phyloP scores from a whole-genome alignment of 1,140 invertebrate species.

The Chlorops oryzae region DNA sequence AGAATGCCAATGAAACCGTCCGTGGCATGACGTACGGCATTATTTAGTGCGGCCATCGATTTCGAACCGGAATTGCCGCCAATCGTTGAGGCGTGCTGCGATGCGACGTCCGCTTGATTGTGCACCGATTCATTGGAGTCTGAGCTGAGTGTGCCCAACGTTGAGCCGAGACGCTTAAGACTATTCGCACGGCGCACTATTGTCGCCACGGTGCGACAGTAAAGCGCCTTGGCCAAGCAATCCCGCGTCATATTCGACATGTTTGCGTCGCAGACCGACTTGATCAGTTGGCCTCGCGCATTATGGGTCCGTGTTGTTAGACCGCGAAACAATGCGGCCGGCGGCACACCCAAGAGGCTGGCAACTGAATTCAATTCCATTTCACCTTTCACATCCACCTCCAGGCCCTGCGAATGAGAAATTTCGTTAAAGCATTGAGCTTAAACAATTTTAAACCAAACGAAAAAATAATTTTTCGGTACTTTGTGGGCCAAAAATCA shows the following conservation, averaged over 20 bases:
- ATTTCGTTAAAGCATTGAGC: neutral
- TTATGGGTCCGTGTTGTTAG: slow-evolving; percentile 79
- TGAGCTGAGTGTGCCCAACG: slow-evolving; percentile 79
- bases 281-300: slow-evolving; percentile 73
- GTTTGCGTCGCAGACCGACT: slow-evolving; percentile 75
- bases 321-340: slow-evolving; percentile 69
- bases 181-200: slow-evolving; percentile 89
- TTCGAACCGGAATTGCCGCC: slow-evolving; percentile 74
- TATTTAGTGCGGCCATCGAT: slow-evolving; percentile 86
- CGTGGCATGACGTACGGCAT: slow-evolving; percentile 86
- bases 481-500: too few species aligned
- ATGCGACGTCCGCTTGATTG: slow-evolving; percentile 76
- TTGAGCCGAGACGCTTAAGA: slow-evolving; percentile 79
- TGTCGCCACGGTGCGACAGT: slow-evolving; percentile 90
- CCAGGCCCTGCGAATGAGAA: slow-evolving; percentile 51
- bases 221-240: slow-evolving; percentile 85
- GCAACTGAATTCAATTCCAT: slow-evolving; percentile 77
- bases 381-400: slow-evolving; percentile 71
- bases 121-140: slow-evolving; percentile 88
- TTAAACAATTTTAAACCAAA: too few species aligned
- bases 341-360: slow-evolving; percentile 72
- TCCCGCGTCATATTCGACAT: slow-evolving; percentile 82
- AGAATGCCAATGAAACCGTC: slow-evolving; percentile 92
- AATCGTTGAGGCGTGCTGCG: slow-evolving; percentile 81
- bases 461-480: too few species aligned